phyloP scores from a whole-genome alignment of 2,113 vertebrate genomes.

The Erpornis zantholeuca region DNA sequence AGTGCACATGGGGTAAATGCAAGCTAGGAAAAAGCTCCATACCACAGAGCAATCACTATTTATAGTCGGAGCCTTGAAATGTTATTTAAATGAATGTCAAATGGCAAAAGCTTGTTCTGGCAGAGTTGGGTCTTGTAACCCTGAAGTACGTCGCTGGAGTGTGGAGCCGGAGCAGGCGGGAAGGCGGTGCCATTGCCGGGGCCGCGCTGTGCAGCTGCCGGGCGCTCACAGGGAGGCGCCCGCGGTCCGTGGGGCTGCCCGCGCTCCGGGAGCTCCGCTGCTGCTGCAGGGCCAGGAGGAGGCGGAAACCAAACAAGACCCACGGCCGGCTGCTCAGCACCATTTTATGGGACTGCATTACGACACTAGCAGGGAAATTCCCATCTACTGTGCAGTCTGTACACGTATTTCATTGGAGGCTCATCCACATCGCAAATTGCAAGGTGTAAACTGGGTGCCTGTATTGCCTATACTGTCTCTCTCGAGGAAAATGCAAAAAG shows the following conservation, averaged over 20 bases:
- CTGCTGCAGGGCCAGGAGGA: not conserved
- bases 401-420: not conserved
- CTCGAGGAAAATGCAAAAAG: not conserved
- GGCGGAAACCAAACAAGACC: not conserved
- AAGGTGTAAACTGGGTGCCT: not conserved
- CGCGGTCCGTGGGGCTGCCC: accelerated
- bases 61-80: not conserved
- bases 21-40: not conserved
- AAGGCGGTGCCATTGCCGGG: accelerated
- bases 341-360: accelerated
- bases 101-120: not conserved
- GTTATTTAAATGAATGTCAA: not conserved
- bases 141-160: accelerated
- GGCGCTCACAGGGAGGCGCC: not conserved
- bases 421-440: not conserved
- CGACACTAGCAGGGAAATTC: not conserved
- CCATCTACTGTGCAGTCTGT: not conserved
- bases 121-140: accelerated
- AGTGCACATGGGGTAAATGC: accelerated
- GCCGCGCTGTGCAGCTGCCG: not conserved
- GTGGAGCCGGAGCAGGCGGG: accelerated
- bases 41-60: not conserved
- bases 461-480: not conserved
- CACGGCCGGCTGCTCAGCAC: not conserved
- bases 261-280: accelerated